phyloP scores from a whole-genome alignment of 2,888 invertebrate genomes.

The Carterocephalus palaemon region DNA sequence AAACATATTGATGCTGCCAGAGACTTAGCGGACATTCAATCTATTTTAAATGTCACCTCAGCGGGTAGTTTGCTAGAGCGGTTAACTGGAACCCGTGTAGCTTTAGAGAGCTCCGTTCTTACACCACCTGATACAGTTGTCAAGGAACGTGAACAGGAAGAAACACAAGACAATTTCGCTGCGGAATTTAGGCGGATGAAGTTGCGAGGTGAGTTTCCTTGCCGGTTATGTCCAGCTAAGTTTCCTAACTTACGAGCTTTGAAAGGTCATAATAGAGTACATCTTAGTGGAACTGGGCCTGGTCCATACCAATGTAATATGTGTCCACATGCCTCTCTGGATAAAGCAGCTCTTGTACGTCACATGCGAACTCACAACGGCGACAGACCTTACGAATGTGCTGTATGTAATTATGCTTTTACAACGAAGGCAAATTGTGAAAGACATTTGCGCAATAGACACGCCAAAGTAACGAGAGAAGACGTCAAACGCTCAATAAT shows the following conservation, averaged over 20 bases:
- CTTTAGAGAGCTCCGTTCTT: conserved; percentile 62
- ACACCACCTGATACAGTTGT: conserved; percentile 66
- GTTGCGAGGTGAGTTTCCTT: conserved; percentile 92
- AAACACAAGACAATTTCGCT: conserved; percentile 90
- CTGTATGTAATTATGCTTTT: conserved; percentile 97
- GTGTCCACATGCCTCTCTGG: conserved; percentile 92
- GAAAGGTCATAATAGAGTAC: conserved; percentile 93
- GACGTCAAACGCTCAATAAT: conserved; percentile 93
- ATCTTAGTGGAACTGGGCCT: conserved; percentile 86
- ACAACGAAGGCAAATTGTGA: conserved; percentile 99
- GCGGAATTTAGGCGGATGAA: conserved; percentile 94
- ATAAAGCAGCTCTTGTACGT: conserved; percentile 93
- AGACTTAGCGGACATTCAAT: conserved; percentile 92
- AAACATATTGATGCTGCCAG: conserved; percentile 80
- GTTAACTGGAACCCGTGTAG: conserved; percentile 69
- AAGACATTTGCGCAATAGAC: conserved; percentile 94
- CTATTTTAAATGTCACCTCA: conserved; percentile 88
- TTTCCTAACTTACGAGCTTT: conserved; percentile 93
- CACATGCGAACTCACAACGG: conserved; percentile 97
- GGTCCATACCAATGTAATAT: conserved; percentile 95
- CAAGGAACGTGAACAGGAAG: conserved; percentile 77
- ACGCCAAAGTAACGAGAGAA: conserved; percentile 90
- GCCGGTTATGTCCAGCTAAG: conserved; percentile 90
- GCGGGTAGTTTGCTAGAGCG: conserved; percentile 82
- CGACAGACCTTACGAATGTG: conserved; percentile 95